A percentile compares a stretch with the other conserved stretches of the same genome.
These are phyloP conservation scores for Dipodomys spectabilis DNA, from an alignment of 2,113 vertebrate species.

Conservation along the genomic window DNA sequence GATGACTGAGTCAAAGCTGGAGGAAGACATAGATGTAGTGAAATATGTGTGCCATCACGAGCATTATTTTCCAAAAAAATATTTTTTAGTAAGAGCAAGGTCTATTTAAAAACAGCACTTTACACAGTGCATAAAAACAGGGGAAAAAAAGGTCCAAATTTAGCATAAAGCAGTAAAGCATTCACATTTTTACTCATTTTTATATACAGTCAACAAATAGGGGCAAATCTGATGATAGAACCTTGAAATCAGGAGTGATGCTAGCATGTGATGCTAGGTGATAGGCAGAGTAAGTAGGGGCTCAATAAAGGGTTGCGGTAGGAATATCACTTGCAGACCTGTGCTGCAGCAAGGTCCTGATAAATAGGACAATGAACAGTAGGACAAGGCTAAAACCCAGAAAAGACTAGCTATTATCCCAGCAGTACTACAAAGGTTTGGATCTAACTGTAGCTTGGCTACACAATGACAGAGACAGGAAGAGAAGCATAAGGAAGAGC, in stretches of 20 bases:
- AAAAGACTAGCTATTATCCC: background rate
- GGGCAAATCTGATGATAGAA: background rate
- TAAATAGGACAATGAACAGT: too few species aligned
- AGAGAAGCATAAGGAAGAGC: background rate
- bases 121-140: background rate
- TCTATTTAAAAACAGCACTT: conserved; percentile 9
- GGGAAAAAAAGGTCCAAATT: background rate
- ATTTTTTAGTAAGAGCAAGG: background rate
- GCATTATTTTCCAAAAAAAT: background rate
- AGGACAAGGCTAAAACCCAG: background rate
- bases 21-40: background rate
- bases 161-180: background rate
- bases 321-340: background rate
- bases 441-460: too few species aligned
- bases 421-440: background rate
- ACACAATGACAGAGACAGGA: background rate
- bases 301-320: background rate
- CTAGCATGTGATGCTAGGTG: background rate
- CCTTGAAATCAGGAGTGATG: background rate
- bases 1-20: background rate
- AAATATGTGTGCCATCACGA: background rate
- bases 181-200: conserved; percentile 11
- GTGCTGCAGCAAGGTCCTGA: background rate
- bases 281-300: background rate
- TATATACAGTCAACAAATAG: background rate